Base-by-base conservation (phyloP, 2,113 vertebrate species). In the Alligator mississippiensis region DNA sequence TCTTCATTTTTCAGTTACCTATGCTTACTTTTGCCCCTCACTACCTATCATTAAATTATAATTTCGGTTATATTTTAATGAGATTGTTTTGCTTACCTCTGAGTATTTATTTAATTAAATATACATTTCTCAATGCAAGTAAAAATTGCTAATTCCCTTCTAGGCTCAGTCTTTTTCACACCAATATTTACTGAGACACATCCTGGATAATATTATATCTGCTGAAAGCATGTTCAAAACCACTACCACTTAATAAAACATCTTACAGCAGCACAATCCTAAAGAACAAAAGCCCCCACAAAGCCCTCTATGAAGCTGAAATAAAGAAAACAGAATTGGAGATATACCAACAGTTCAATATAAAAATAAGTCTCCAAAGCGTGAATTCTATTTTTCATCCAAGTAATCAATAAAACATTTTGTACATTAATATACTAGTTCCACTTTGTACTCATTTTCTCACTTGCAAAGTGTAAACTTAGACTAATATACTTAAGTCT, bases 61-160 rank as follows among this genome's bases (percentile, higher is more conserved):
- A 34, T 34, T 34, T 34, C 34, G 34, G 34, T 34, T 34, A 34
- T 34, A 34, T 34, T 34, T 34, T 34, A 34, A 34, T 34, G 34
- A 34, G 34, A 34, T 34, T 34, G 34, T 34, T 34, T 34, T 34
- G 34, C 34, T 34, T 34, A 34, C 34, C 34, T 34, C 34, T 34
- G 34, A 34, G 34, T 34, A 34, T 84, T 90, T 68, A 87, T 21
- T 55, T 91, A 72, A 61, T 68, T 30, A 90, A 91, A 81, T 11
- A 84, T 77, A 25, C 14, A 21, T 28, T 82, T 57, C 59, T 47
- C 62, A 86, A 6, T 11, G 55, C 13, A 74, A 88, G 59, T 75
- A 18, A 38, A 70, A 70, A 34, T 22, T 2, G 3, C 28, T 70
- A 72, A 14, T 24, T 34, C 30, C 30, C 10, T 3, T 72, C 47